Evolutionary conservation across 2,113 vertebrate species (phyloP).

Genomic region (Cranoglanis bouderius): DNA sequence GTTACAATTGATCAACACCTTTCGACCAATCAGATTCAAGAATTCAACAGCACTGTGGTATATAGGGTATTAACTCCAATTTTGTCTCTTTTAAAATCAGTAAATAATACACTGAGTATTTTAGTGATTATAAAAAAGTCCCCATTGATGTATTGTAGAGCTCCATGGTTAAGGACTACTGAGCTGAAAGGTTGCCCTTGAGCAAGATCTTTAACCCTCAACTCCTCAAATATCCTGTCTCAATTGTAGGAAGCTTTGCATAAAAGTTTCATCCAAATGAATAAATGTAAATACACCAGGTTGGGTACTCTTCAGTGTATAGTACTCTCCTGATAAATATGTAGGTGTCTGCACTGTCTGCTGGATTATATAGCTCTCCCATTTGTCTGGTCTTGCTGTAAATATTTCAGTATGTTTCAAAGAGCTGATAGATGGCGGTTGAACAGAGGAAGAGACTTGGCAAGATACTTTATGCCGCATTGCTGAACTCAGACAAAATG

Average conservation of each 20-base stretch:
- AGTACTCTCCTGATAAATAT: conserved; percentile 58
- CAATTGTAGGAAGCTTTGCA: background rate
- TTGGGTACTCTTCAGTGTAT: conserved; percentile 32
- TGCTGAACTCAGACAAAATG: conserved; percentile 47
- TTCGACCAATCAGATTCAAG: background rate
- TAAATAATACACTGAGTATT: background rate
- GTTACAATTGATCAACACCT: background rate
- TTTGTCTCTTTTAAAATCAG: background rate
- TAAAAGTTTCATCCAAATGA: background rate
- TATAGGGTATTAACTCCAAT: background rate
- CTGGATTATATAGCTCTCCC: conserved; percentile 46
- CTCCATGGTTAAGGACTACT: background rate
- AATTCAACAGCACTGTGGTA: background rate
- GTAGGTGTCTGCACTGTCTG: conserved; percentile 53
- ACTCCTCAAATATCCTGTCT: background rate
- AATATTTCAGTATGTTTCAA: conserved; percentile 65
- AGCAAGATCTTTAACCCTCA: background rate
- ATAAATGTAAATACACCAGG: conserved; percentile 23
- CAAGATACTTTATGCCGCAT: conserved; percentile 25
- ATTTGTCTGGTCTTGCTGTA: conserved; percentile 59
- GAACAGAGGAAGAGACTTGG: conserved; percentile 28
- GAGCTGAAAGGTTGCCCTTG: background rate
- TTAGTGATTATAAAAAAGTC: background rate
- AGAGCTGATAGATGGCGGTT: conserved; percentile 51
- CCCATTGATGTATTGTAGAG: conserved; percentile 55